phyloP scores from a whole-genome alignment of 2,888 invertebrate species.

The Tenthredo distinguenda region DNA sequence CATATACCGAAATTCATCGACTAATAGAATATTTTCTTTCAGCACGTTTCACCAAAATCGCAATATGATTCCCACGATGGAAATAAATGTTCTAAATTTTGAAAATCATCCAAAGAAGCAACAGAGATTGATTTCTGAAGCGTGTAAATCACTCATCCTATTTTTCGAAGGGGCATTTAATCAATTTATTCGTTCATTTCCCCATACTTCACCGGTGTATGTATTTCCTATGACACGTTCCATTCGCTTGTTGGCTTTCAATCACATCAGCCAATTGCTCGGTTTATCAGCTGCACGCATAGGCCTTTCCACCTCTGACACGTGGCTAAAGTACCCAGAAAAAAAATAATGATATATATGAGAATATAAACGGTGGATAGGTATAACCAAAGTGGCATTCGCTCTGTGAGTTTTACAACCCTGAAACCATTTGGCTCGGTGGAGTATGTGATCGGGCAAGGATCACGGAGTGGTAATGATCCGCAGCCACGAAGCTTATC shows the following conservation, averaged over 20 bases:
- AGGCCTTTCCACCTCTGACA: neutral
- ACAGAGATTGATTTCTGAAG: neutral
- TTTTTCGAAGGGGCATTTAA: neutral
- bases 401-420: slow-evolving; percentile 21
- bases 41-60: neutral
- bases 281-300: neutral
- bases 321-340: neutral
- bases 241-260: neutral
- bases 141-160: neutral
- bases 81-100: no score
- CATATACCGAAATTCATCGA: neutral
- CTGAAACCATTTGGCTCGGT: slow-evolving; percentile 21
- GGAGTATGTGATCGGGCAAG: slow-evolving; percentile 41
- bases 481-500: slow-evolving; percentile 45
- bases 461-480: slow-evolving; percentile 48
- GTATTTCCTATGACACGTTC: neutral
- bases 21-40: neutral
- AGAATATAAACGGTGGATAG: neutral
- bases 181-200: neutral
- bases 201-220: neutral
- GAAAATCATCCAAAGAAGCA: no score
- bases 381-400: neutral
- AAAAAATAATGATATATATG: neutral
- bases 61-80: no score
- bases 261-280: slow-evolving; percentile 23